These are phyloP conservation scores for Trichomycterus rosablanca DNA, from an alignment of 2,113 vertebrate genomes.

Conservation along the genomic window DNA sequence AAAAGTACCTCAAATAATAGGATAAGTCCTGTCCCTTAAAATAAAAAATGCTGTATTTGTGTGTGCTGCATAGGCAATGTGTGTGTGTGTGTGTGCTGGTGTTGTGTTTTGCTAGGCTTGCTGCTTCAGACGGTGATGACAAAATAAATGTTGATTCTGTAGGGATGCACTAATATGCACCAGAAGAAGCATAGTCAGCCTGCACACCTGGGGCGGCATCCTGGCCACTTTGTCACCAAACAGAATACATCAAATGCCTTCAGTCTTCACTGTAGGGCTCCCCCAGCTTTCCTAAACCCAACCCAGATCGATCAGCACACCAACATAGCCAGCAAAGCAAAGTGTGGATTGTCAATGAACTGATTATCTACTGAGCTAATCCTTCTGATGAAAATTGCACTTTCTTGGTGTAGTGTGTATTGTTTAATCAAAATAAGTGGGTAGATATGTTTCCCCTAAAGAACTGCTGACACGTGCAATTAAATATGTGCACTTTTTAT, in stretches of 20 bases:
- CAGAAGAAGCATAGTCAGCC: slow-evolving; percentile 24
- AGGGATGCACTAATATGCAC: slow-evolving; percentile 20
- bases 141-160: slow-evolving; percentile 46
- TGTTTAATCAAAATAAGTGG: no score
- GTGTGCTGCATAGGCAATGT: slow-evolving; percentile 15
- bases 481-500: no score
- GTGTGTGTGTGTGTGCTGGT: slow-evolving; percentile 11
- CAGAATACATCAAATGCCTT: slow-evolving; percentile 14
- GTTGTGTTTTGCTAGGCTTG: slow-evolving; percentile 9
- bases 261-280: not conserved
- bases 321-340: not conserved
- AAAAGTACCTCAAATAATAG: not conserved
- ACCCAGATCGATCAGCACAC: not conserved
- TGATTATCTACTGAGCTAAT: no score
- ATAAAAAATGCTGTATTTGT: slow-evolving; percentile 9
- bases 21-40: not conserved
- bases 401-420: no score
- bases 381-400: no score
- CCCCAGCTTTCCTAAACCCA: not conserved
- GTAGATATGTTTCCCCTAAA: no score
- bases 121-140: slow-evolving; percentile 44
- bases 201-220: no score
- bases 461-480: no score
- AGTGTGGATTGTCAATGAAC: no score
- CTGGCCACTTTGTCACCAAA: slow-evolving; percentile 30